Evolutionary conservation across 2,797 vertebrate species (phyloP).

Genomic region (Acipenser transmontanus): DNA sequence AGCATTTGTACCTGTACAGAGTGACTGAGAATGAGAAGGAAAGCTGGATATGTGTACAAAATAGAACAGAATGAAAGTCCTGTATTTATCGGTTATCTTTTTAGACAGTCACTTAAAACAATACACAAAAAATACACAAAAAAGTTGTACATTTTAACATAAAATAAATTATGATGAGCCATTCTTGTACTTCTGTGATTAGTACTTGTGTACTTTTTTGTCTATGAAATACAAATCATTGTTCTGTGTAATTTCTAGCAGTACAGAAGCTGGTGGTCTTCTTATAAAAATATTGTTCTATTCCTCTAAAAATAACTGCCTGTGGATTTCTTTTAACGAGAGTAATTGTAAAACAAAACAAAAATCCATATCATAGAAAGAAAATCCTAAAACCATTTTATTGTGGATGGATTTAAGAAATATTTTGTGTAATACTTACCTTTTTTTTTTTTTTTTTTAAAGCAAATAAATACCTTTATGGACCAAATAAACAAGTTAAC

Average conservation of each 20-base stretch:
- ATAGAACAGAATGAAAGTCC: conserved; percentile 82
- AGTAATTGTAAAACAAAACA: too few species aligned
- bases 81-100: conserved; percentile 94
- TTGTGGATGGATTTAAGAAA: conserved; percentile 10
- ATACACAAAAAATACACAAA: conserved; percentile 24
- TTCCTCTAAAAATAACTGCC: conserved; percentile 9
- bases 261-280: background rate
- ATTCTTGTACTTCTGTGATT: conserved; percentile 73
- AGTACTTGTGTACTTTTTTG: conserved; percentile 31
- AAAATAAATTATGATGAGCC: conserved; percentile 98
- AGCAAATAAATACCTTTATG: too few species aligned
- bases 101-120: conserved; percentile 87
- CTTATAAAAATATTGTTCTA: too few species aligned
- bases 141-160: conserved; percentile 98
- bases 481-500: too few species aligned
- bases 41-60: conserved; percentile 85
- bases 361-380: too few species aligned
- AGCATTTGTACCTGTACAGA: conserved; percentile 97
- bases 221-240: background rate
- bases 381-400: conserved; percentile 1
- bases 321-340: background rate
- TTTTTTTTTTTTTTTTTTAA: background rate
- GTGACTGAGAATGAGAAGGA: conserved; percentile 74
- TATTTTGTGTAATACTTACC: background rate
- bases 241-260: background rate